Conservation (phyloP, 2,888 invertebrate species). For the Drepanosiphum platanoidis region DNA sequence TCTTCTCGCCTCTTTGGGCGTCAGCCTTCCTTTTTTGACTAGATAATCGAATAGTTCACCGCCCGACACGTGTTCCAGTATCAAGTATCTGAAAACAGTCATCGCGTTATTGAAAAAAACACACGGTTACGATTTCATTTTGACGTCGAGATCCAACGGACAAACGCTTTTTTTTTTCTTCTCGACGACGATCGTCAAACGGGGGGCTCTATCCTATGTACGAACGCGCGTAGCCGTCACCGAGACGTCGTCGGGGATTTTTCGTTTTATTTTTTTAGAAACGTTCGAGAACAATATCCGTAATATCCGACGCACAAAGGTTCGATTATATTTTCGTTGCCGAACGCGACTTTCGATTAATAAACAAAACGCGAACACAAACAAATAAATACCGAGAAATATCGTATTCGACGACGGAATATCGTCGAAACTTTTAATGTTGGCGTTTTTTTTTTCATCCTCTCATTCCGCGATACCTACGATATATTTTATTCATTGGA, state of each 20-base stretch:
- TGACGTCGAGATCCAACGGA: too few relatives aligned
- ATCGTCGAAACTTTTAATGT: not conserved
- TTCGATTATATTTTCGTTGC: too few relatives aligned
- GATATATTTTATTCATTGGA: not conserved
- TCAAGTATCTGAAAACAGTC: constrained; percentile 81
- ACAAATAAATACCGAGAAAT: not conserved
- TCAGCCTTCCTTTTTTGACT: constrained; percentile 96
- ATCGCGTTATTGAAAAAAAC: too few relatives aligned
- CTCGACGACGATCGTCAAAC: too few relatives aligned
- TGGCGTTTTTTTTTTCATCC: not conserved
- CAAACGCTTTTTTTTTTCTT: too few relatives aligned
- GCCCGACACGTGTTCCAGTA: constrained; percentile 98
- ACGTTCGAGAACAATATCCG: not conserved
- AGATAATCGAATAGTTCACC: constrained; percentile 99
- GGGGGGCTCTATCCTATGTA: too few relatives aligned
- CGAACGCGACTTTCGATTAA: not conserved
- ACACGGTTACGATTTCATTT: too few relatives aligned
- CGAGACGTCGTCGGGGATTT: too few relatives aligned
- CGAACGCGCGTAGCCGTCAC: too few relatives aligned
- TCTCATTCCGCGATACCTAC: not conserved
- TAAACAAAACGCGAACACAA: not conserved
- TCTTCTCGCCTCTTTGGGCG: constrained; percentile 94
- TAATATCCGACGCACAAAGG: too few relatives aligned
- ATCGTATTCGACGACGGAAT: too few relatives aligned
- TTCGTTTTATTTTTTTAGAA: too few relatives aligned